phyloP scores from a whole-genome alignment of 2,113 vertebrate genomes.

The Paraplagusia blochii region DNA sequence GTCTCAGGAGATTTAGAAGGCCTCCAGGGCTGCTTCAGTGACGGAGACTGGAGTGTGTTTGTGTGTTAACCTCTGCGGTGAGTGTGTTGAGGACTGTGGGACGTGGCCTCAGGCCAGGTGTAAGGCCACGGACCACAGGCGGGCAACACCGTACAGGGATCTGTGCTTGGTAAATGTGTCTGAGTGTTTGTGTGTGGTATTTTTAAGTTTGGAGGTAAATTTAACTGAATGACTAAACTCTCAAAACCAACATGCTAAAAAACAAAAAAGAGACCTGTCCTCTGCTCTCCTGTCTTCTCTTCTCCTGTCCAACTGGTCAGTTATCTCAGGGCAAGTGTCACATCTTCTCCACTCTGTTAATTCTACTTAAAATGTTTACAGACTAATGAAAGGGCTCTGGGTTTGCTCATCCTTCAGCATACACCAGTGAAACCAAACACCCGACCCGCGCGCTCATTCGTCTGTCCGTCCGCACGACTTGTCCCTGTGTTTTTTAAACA shows the following conservation, averaged over 20 bases:
- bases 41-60: slow-evolving; percentile 54
- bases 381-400: slow-evolving; percentile 42
- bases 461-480: slow-evolving; percentile 61
- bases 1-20: slow-evolving; percentile 64
- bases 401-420: slow-evolving; percentile 49
- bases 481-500: slow-evolving; percentile 67
- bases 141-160: slow-evolving; percentile 36
- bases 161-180: slow-evolving; percentile 27
- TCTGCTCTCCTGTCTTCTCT: not conserved
- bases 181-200: slow-evolving; percentile 30
- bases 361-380: slow-evolving; percentile 46
- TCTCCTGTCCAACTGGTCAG: not conserved
- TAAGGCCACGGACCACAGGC: slow-evolving; percentile 62
- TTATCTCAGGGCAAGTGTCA: slow-evolving; percentile 17
- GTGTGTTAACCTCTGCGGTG: slow-evolving; percentile 48
- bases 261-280: not conserved
- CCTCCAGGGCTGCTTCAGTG: slow-evolving; percentile 54
- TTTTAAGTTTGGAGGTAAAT: slow-evolving; percentile 29
- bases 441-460: slow-evolving; percentile 34
- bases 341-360: slow-evolving; percentile 24
- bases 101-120: slow-evolving; percentile 55
- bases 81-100: slow-evolving; percentile 45
- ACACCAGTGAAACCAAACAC: slow-evolving; percentile 53
- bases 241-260: not conserved
- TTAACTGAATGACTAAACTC: slow-evolving; percentile 34